These are phyloP conservation scores for Cyclura pinguis DNA, from an alignment of 2,797 vertebrate genomes.

Conservation along the genomic window DNA sequence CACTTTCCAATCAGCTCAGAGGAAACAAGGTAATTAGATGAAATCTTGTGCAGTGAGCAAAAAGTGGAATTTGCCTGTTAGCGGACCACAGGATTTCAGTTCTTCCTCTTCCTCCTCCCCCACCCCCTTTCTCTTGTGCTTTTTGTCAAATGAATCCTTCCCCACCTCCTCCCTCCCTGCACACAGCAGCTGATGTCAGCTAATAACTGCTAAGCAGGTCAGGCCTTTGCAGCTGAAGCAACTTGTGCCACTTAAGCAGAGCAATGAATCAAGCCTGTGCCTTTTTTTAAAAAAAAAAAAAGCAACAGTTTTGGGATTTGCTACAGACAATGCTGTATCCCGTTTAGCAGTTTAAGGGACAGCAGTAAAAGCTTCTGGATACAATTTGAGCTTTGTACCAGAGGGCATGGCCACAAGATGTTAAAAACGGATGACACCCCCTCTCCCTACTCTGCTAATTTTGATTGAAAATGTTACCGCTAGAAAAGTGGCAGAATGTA, in stretches of 20 bases:
- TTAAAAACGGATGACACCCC: background rate
- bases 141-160: conserved; percentile 38
- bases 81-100: conserved; percentile 26
- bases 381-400: conserved; percentile 45
- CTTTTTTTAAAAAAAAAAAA: conserved; percentile 25
- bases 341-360: background rate
- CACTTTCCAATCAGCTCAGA: conserved; percentile 77
- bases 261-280: conserved; percentile 35
- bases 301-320: background rate
- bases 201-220: conserved; percentile 61
- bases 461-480: background rate
- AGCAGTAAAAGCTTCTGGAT: background rate
- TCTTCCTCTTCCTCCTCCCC: conserved; percentile 22
- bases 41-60: conserved; percentile 49
- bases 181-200: conserved; percentile 58
- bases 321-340: background rate
- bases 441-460: background rate
- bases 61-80: conserved; percentile 54
- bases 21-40: conserved; percentile 74
- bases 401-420: background rate
- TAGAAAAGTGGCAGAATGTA: background rate
- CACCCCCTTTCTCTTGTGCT: conserved; percentile 27
- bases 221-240: conserved; percentile 49
- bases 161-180: conserved; percentile 27
- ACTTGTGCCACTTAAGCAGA: background rate